phyloP scores from a whole-genome alignment of 2,113 vertebrate species.

The Etia nguti region DNA sequence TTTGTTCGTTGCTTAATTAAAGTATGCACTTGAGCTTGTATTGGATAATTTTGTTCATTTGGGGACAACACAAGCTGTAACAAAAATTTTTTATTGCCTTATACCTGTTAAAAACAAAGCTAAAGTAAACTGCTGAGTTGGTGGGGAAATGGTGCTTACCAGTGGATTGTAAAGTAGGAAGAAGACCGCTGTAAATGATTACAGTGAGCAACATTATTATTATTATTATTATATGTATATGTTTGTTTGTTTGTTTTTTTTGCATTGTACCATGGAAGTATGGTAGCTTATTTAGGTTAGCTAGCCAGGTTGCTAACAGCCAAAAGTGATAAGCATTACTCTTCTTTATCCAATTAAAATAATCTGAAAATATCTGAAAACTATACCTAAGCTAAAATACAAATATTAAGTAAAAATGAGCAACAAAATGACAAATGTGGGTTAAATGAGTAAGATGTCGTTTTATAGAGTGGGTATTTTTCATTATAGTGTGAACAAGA shows the following conservation, averaged over 20 bases:
- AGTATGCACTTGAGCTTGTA: neutral
- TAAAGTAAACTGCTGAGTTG: neutral
- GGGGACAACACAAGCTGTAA: neutral
- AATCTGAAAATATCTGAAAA: neutral
- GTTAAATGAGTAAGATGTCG: neutral
- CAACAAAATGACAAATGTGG: neutral
- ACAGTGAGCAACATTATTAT: too few relatives aligned
- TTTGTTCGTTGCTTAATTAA: neutral
- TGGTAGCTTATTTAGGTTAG: neutral
- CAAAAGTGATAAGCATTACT: neutral
- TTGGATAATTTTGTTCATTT: neutral
- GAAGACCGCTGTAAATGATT: neutral
- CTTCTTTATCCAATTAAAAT: neutral
- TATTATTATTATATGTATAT: neutral
- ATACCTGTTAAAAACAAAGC: neutral
- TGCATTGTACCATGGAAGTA: neutral
- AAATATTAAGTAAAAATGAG: neutral
- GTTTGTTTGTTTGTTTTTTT: fast-evolving
- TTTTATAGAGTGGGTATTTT: neutral
- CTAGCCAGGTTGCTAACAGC: neutral
- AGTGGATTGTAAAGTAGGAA: neutral
- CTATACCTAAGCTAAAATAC: neutral
- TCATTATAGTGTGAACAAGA: neutral
- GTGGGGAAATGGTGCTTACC: neutral
- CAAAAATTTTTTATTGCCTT: neutral